Conservation (phyloP, 1,140 invertebrate genomes). For the Formica exsecta region DNA sequence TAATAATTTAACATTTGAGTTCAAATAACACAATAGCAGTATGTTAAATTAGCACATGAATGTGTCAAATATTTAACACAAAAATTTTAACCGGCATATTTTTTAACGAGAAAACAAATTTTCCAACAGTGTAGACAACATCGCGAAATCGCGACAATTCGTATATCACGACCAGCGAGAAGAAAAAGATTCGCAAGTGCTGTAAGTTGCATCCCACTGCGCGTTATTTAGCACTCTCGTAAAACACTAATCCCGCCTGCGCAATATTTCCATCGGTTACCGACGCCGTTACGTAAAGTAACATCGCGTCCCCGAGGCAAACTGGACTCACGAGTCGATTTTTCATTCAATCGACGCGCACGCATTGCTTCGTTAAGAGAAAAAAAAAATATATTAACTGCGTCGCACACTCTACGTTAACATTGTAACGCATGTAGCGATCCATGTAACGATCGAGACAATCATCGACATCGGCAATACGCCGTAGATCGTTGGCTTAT, state of each 20-base stretch:
- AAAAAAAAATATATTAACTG: slow-evolving; percentile 49
- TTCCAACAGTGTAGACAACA: background rate
- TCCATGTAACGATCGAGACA: slow-evolving; percentile 43
- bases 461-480: slow-evolving; percentile 36
- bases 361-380: slow-evolving; percentile 41
- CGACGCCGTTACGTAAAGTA: slow-evolving; percentile 54
- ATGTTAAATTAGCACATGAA: too few relatives aligned
- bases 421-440: slow-evolving; percentile 14
- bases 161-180: background rate
- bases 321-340: slow-evolving; percentile 38
- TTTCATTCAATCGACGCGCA: slow-evolving; percentile 41
- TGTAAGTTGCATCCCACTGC: slow-evolving; percentile 29
- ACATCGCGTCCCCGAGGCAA: slow-evolving; percentile 51
- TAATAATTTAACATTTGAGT: too few relatives aligned
- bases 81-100: too few relatives aligned
- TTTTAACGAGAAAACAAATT: too few relatives aligned
- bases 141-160: slow-evolving; percentile 16
- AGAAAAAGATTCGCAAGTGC: slow-evolving; percentile 12
- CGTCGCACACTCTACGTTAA: slow-evolving; percentile 28
- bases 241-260: slow-evolving; percentile 53
- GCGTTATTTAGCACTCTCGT: slow-evolving; percentile 60
- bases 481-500: background rate
- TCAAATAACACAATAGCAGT: too few relatives aligned
- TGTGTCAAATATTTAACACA: too few relatives aligned
- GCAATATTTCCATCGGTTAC: slow-evolving; percentile 52